Percentiles rank a stretch among this genome's conserved stretches.
Conservation (phyloP, 2,113 vertebrate genomes). For the Onychostoma macrolepis region DNA sequence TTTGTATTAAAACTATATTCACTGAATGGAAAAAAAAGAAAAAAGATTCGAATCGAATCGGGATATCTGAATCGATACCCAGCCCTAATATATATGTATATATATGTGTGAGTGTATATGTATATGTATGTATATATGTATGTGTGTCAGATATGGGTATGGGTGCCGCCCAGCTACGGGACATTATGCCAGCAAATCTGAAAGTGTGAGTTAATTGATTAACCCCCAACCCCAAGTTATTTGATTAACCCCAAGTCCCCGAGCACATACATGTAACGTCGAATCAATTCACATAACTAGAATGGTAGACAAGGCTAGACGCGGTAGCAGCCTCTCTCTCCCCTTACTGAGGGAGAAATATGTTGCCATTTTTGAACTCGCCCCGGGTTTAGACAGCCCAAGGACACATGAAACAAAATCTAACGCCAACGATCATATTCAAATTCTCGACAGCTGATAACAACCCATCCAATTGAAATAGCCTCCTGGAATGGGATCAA, state of each 20-base stretch:
- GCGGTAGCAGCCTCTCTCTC: neutral
- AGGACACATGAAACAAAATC: constrained; percentile 49
- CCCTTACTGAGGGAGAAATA: constrained; percentile 31
- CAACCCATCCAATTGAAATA: constrained; percentile 9
- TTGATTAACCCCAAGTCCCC: constrained; percentile 13
- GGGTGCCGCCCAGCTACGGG: neutral
- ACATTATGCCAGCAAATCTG: constrained; percentile 4
- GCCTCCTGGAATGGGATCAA: constrained; percentile 6
- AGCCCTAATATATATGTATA: no score
- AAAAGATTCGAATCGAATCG: no score
- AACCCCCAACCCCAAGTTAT: neutral
- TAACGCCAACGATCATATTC: constrained; percentile 36
- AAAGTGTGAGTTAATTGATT: constrained; percentile 24
- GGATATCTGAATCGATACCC: no score
- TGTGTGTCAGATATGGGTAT: neutral
- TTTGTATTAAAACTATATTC: no score
- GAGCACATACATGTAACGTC: constrained; percentile 16
- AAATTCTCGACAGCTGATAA: constrained; percentile 37
- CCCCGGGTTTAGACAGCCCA: constrained; percentile 25
- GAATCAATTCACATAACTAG: constrained; percentile 22
- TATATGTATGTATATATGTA: neutral
- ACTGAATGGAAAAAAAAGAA: no score
- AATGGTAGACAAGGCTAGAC: constrained; percentile 2
- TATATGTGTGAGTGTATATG: no score
- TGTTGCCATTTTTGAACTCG: constrained; percentile 44